Evolutionary conservation across 1,140 invertebrate species (phyloP).

Genomic region (Amphibalanus amphitrite): DNA sequence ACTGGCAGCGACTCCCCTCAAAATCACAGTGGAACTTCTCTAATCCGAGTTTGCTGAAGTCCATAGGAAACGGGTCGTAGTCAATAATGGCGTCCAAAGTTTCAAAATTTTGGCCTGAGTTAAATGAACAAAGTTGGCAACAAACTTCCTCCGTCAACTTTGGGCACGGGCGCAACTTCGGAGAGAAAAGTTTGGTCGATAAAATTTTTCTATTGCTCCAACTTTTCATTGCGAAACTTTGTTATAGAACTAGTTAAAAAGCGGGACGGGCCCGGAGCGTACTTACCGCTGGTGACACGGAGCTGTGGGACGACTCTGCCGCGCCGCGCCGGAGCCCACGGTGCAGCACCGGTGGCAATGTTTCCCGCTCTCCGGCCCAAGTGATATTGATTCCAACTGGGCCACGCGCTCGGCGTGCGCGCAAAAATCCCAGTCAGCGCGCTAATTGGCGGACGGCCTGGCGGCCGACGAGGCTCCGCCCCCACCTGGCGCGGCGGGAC

Average conservation of each 20-base stretch:
- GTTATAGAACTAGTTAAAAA: not conserved
- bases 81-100: not conserved
- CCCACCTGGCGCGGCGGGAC: too few species aligned
- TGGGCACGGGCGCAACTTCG: not conserved
- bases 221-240: conserved; percentile 1
- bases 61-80: not conserved
- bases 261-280: too few species aligned
- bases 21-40: not conserved
- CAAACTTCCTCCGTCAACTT: not conserved
- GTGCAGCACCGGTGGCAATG: not conserved
- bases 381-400: not conserved
- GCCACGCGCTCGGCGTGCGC: not conserved
- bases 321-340: too few species aligned
- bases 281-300: not conserved
- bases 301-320: not conserved
- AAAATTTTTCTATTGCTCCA: not conserved
- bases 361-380: not conserved
- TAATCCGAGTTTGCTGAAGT: not conserved
- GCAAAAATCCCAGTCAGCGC: not conserved
- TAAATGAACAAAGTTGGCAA: not conserved
- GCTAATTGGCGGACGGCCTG: not conserved
- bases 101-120: not conserved
- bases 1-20: not conserved
- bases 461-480: not conserved
- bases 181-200: not conserved